phyloP scores from a whole-genome alignment of 2,113 vertebrate species.

The Abramis brama region DNA sequence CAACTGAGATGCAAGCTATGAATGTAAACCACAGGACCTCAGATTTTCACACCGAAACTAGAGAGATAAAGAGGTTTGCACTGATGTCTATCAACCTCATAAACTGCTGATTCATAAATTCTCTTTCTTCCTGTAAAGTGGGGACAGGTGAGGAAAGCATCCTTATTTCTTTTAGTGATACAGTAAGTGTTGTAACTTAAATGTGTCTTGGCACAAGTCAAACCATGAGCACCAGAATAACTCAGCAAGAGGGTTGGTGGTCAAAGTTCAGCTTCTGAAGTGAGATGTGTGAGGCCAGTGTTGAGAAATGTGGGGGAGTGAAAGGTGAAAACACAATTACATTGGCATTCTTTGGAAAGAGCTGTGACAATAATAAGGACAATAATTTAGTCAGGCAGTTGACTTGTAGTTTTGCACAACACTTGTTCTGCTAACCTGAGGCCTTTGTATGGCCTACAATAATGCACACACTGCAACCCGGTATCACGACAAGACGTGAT shows the following conservation, averaged over 20 bases:
- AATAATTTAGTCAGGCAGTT: neutral
- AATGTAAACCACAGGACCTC: neutral
- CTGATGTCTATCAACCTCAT: neutral
- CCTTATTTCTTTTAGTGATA: neutral
- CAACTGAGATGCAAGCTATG: neutral
- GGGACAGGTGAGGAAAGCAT: neutral
- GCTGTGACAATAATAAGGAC: neutral
- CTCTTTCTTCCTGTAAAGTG: neutral
- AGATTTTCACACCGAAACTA: neutral
- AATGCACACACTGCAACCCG: too few relatives aligned
- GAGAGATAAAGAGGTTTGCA: neutral
- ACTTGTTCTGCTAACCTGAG: neutral
- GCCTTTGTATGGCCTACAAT: neutral
- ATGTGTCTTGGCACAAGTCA: neutral
- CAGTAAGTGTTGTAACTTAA: neutral
- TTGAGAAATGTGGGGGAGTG: conserved; percentile 1
- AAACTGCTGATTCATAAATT: conserved; percentile 14
- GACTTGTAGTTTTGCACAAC: neutral
- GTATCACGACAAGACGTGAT: too few relatives aligned
- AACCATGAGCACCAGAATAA: neutral
- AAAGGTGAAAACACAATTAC: neutral
- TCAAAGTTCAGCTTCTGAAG: neutral
- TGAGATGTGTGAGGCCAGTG: neutral
- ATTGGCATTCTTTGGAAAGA: neutral
- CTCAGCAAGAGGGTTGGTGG: neutral